phyloP scores from a whole-genome alignment of 1,140 invertebrate species.

The Drosophila willistoni region DNA sequence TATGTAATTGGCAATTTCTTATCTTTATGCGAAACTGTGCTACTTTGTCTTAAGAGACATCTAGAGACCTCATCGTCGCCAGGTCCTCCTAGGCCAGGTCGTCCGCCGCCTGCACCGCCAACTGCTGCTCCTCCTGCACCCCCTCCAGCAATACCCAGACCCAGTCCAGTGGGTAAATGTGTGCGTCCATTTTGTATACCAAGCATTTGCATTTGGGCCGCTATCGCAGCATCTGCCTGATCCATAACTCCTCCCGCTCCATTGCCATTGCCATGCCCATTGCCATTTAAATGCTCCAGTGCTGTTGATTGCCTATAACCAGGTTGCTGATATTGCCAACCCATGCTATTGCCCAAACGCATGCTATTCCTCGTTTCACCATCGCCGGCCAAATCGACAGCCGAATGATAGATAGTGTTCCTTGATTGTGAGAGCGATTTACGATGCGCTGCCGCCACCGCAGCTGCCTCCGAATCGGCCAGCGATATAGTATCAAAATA shows the following conservation, averaged over 20 bases:
- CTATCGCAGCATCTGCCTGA: slow-evolving; percentile 69
- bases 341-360: slow-evolving; percentile 35
- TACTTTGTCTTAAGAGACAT: slow-evolving; percentile 82
- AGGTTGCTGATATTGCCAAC: slow-evolving; percentile 55
- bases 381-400: slow-evolving; percentile 73
- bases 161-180: slow-evolving; percentile 63
- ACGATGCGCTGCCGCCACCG: slow-evolving; percentile 72
- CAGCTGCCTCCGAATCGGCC: slow-evolving; percentile 79
- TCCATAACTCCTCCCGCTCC: slow-evolving; percentile 30
- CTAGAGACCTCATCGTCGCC: slow-evolving; percentile 83
- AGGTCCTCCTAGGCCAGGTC: slow-evolving; percentile 21
- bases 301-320: slow-evolving; percentile 76
- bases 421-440: slow-evolving; percentile 79
- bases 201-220: slow-evolving; percentile 68
- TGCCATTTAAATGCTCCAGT: slow-evolving; percentile 67
- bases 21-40: slow-evolving; percentile 81
- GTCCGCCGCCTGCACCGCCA: slow-evolving; percentile 8
- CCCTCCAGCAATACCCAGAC: slow-evolving; percentile 26
- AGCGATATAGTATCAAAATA: slow-evolving; percentile 82
- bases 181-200: slow-evolving; percentile 74
- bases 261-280: not conserved
- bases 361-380: slow-evolving; percentile 58
- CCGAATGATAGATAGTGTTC: slow-evolving; percentile 82
- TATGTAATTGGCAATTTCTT: slow-evolving; percentile 84
- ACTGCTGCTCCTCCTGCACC: slow-evolving; percentile 10